Conservation (phyloP, 2,797 vertebrate genomes). For the Ceryle rudis region DNA sequence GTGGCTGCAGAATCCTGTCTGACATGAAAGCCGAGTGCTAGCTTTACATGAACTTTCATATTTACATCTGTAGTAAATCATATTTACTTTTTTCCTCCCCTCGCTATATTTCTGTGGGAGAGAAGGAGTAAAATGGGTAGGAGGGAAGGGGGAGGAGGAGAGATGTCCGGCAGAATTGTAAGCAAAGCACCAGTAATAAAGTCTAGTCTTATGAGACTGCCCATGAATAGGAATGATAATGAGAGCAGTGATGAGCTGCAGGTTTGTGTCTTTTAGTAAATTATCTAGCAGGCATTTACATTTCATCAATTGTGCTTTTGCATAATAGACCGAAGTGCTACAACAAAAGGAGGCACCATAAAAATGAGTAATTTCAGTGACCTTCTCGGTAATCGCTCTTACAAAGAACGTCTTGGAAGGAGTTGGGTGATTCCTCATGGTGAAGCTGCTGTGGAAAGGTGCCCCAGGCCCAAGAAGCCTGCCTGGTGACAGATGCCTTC, state of each 20-base stretch:
- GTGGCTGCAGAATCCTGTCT: slow-evolving; percentile 61
- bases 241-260: slow-evolving; percentile 50
- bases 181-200: slow-evolving; percentile 44
- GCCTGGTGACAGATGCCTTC: slow-evolving; percentile 52
- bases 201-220: slow-evolving; percentile 34
- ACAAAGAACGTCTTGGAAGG: slow-evolving; percentile 14
- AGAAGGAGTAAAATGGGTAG: slow-evolving; percentile 14
- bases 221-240: slow-evolving; percentile 58
- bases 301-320: slow-evolving; percentile 57
- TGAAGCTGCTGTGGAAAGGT: background rate
- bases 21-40: slow-evolving; percentile 57
- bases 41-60: slow-evolving; percentile 62
- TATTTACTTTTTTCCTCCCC: slow-evolving; percentile 27
- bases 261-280: slow-evolving; percentile 65
- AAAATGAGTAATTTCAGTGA: slow-evolving; percentile 57
- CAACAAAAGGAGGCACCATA: slow-evolving; percentile 40
- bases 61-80: slow-evolving; percentile 55
- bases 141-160: slow-evolving; percentile 39
- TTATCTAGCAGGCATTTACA: slow-evolving; percentile 52
- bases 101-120: slow-evolving; percentile 1
- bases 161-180: slow-evolving; percentile 39
- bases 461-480: slow-evolving; percentile 5
- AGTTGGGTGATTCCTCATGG: slow-evolving; percentile 7
- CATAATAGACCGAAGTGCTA: slow-evolving; percentile 16
- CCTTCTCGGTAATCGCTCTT: slow-evolving; percentile 25